Evolutionary conservation across 2,797 vertebrate species (phyloP), one percentile per base, ranked within the genome.

Genomic region (Polyboroides typus): DNA sequence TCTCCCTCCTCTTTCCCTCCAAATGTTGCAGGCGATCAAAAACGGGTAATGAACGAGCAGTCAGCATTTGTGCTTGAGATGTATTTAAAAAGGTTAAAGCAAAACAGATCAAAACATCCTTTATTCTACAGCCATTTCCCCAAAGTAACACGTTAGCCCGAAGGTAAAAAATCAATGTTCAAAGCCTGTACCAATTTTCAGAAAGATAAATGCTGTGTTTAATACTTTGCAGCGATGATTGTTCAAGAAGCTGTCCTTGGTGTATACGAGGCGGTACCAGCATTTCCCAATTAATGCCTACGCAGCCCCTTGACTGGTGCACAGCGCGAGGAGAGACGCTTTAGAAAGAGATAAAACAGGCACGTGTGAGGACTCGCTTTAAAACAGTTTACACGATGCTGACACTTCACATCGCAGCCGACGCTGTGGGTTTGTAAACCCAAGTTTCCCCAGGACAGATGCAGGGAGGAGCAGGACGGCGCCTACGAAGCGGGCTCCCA

Each of bases 131-230:
- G 40, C 86, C 42, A 38, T 92, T 93, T 97, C 92, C 97, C 92
- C 52, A 95, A 90, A 81, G 95, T 79, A 93, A 93, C 91, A 92
- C 64, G 26, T 71, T 82, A 72, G 97, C 92, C 96, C 60, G 79
- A 80, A 94, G 97, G 96, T 94, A 75, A 95, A 95, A 95, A 97
- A 96, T 96, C 93, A 36, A 64, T 92, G 96, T 96, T 96, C 97
- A 96, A 97, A 98, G 96, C 70, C 95, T 86, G 91, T 75, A 84
- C 78, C 91, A 84, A 26, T 95, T 96, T 97, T 94, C 95, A 74
- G 80, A 81, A 82, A 96, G 92, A 93, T 90, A 96, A 97, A 95
- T 44, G 80, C 67, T 53, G 47, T 44, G 72, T 96, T 97, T 96
- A 91, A 87, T 75, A 84, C 74, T 60, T 44, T 36, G n/a, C 4